Base-by-base conservation (phyloP, 2,113 vertebrate genomes). In the Hypanus sabinus region DNA sequence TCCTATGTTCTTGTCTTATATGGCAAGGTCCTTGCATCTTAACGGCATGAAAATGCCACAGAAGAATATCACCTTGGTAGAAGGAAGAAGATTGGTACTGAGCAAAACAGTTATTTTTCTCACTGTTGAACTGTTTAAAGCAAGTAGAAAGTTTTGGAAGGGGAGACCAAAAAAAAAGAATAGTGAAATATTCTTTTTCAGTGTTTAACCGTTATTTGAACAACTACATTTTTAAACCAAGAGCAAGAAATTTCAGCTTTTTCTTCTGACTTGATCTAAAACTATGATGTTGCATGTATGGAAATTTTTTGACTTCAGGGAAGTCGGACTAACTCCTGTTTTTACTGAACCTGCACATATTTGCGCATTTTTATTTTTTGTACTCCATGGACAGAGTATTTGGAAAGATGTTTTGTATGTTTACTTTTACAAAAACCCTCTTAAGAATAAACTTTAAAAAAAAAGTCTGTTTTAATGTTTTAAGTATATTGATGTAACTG, bases 281-380 rank as follows among this genome's bases (percentile, higher is more conserved):
- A 73, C 65, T 70, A 93, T 70, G 68, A 68, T 70, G 36, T 93
- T 73, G 70, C 70, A 93, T 24, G 10, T 93, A 27, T 75, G 70
- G 91, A 93, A 93, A 73, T 36, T 73, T 90, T 90, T 93, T 93
- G 91, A 93, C 91, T 93, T 93, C 91, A 93, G 68, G 10, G 91
- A 93, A 93, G 91, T 93, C 91, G 70, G 91, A 75, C 91, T 93
- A 93, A 93, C 91, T 22, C 91, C 70, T 93, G 91, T 93, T 93
- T 70, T 93, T 93, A 93, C 68, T 93, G 68, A 93, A 93, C 91
- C 91, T 75, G 70, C 38, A 73, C 36, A 93, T 73, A 93, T 73
- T 55, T 73, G 71, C 91, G 70, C 71, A 70, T 93, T 93, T 93
- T 93, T 93, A 93, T 93, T 93, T 73, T 93, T 93, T 93, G 91